Base-by-base conservation (phyloP, 2,797 vertebrate genomes). In the Alouatta caraya region DNA sequence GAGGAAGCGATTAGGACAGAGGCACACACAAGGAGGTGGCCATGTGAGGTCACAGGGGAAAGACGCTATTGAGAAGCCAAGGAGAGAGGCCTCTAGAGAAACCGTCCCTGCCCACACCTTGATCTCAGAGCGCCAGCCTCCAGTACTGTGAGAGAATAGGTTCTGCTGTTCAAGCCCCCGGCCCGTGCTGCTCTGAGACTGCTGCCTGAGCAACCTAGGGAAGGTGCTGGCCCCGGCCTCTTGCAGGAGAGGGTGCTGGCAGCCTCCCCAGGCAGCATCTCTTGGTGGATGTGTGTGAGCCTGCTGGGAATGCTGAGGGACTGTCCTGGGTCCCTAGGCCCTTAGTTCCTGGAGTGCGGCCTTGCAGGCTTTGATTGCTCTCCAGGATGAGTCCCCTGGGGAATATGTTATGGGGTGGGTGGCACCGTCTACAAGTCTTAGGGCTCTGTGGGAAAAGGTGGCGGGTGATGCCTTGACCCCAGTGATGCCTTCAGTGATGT, bases 211-310 rank as follows among this genome's bases (percentile, higher is more conserved):
- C 28, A 52, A 46, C 75, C 39, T 11, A 22, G 37, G 8, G n/a
- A 26, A 33, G 5, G 37, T 0, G 0, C 17, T 2, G 28, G 22
- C 5, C 7, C 59, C 8, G 21, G 50, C 3, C 0, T 85, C 37
- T 3, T 1, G 57, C 26, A 26, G 50, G 57, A 33, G 15, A 17
- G 24, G 8, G 4, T 26, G 39, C 78, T 48, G 12, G 26, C 2
- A 8, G 44, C n/a, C n/a, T 67, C 9, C 46, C 83, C 26, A 57
- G 0, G 5, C 64, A 80, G 28, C 11, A 0, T 15, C 6, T 13
- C 50, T 61, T 11, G 59, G 44, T 48, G 28, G 7, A 14, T 13
- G 22, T 12, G 28, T 70, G 8, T 1, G 13, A 57, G 8, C 22
- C 37, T 84, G 15, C 6, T 22, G 76, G 15, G n/a, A 48, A 22